Percentiles rank a stretch among this genome's conserved stretches.
phyloP scores from a whole-genome alignment of 2,888 invertebrate species.

The Tricholauxania praeusta region DNA sequence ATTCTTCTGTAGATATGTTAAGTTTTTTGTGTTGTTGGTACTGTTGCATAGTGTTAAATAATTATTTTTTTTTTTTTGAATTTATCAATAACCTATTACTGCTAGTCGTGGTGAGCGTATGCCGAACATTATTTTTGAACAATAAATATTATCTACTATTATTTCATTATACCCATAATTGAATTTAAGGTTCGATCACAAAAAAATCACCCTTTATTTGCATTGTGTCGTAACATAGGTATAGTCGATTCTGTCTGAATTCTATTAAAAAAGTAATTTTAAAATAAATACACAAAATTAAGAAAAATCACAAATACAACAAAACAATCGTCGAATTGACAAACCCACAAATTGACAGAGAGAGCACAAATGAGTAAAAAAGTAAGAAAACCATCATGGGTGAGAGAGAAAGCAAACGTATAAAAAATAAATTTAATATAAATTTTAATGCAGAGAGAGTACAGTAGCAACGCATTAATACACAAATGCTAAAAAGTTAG shows the following conservation, averaged over 20 bases:
- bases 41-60: no score
- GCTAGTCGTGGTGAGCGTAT: no score
- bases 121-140: no score
- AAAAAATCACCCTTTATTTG: no score
- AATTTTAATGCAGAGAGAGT: conserved; percentile 42
- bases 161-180: no score
- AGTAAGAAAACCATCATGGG: conserved; percentile 49
- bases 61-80: no score
- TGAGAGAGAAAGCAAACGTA: conserved; percentile 24
- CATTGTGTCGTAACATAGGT: neutral
- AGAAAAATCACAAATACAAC: conserved; percentile 41
- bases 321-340: conserved; percentile 51
- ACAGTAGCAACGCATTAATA: neutral
- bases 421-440: conserved; percentile 43
- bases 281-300: conserved; percentile 47
- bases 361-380: conserved; percentile 41
- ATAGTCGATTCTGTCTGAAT: conserved; percentile 52
- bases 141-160: no score
- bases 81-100: no score
- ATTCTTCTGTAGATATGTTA: no score
- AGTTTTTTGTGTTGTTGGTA: no score
- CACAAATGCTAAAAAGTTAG: no score
- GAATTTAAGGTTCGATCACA: no score
- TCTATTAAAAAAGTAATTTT: conserved; percentile 32
- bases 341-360: conserved; percentile 55